phyloP scores from a whole-genome alignment of 2,797 vertebrate species.

The Tiaroga cobitis region DNA sequence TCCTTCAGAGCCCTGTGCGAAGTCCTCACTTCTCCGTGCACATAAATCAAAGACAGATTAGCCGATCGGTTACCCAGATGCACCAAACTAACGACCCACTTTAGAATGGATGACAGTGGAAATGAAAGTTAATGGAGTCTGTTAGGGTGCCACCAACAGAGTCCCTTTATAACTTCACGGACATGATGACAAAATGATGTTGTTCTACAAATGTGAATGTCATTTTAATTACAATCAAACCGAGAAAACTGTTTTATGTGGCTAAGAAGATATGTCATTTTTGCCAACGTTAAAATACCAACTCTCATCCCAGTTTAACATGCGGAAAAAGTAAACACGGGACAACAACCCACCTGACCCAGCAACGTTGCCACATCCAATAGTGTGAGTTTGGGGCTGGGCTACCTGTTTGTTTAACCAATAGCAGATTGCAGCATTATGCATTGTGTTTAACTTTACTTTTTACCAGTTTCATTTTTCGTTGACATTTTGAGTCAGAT shows the following conservation, averaged over 20 bases:
- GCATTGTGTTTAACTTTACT: not conserved
- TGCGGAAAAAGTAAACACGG: not conserved
- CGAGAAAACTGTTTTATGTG: not conserved
- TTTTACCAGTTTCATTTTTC: not conserved
- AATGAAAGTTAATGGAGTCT: slow-evolving; percentile 81
- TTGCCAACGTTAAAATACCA: not conserved
- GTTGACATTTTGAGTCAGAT: not conserved
- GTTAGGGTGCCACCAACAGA: slow-evolving; percentile 65
- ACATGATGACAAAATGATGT: slow-evolving; percentile 52
- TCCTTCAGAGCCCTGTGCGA: slow-evolving; percentile 73
- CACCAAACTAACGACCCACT: slow-evolving; percentile 78
- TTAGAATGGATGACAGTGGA: slow-evolving; percentile 77
- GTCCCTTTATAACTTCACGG: slow-evolving; percentile 57
- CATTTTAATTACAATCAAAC: slow-evolving; percentile 50
- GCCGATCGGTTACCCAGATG: slow-evolving; percentile 79
- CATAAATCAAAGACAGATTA: slow-evolving; percentile 84
- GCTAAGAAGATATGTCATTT: not conserved
- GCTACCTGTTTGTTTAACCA: not conserved
- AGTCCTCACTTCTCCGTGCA: slow-evolving; percentile 76
- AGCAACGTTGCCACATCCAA: not conserved
- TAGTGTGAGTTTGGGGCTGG: not conserved
- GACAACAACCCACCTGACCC: not conserved
- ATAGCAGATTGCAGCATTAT: not conserved
- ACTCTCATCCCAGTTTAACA: not conserved
- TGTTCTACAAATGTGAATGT: slow-evolving; percentile 52